Base-by-base conservation (phyloP, 2,113 vertebrate species). In the Onychostruthus taczanowskii region DNA sequence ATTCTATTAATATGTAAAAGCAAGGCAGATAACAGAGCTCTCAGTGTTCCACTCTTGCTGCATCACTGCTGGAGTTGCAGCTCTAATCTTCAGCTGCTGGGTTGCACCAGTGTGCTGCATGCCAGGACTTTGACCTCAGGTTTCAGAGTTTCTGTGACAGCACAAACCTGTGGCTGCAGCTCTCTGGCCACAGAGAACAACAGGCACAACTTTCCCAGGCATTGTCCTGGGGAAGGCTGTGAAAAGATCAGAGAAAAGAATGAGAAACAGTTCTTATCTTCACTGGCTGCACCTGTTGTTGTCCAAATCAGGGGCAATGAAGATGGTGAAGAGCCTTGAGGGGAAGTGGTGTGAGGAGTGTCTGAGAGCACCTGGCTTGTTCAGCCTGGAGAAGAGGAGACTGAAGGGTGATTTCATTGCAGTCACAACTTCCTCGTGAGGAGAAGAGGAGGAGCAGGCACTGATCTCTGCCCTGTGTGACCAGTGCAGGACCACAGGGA, bases 401-500 rank as follows among this genome's bases (percentile, higher is more conserved):
- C 4, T 27, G 28, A 64, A 23, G 15, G 5, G 35, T 61, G 10
- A 28, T 6, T 18, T 61, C 39, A 23, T 0, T 23, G 39, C 27
- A 9, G 21, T 3, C 24, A 53, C 28, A 33, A 2, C 8, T 53
- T n/a, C 47, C 33, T n/a, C 0, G 1, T 33, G n/a, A 39, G 52
- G 16, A 47, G 59, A 28, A 55, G 24, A 50, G 31, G 30, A 52
- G 18, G 22, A 17, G 16, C n/a, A 62, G 74, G 8, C 7, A 4
- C 15, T 53, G 83, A 7, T 33, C 28, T 53, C 39, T 87, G 33
- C 47, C 69, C 27, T 53, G 33, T n/a, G 33, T 62, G 22, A 69
- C 46, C 73, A 19, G 28, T 13, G 55, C 27, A 44, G 46, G 8
- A 53, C 15, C 11, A 2, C 6, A 67, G 62, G 21, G 27, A 69